Evolutionary conservation across 1,140 invertebrate genomes (phyloP).

Genomic region (Zeugodacus cucurbitae): DNA sequence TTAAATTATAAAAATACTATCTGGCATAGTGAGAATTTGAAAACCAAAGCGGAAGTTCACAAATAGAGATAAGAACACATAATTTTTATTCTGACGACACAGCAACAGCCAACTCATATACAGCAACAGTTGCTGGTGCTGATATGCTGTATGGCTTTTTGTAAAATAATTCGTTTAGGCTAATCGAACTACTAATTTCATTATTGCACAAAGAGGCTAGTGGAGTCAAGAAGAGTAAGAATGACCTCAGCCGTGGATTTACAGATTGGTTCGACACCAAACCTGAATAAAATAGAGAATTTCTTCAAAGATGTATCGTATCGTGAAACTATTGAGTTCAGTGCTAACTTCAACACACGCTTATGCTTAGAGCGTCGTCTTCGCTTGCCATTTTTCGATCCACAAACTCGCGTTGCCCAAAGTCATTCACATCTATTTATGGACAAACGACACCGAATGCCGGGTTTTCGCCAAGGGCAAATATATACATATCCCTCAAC

Average conservation of each 20-base stretch:
- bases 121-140: constrained; percentile 14
- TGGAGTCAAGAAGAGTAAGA: not conserved
- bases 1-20: not conserved
- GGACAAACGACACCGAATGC: constrained; percentile 87
- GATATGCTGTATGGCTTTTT: not conserved
- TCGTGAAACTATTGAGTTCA: constrained; percentile 92
- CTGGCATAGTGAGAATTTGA: not conserved
- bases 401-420: constrained; percentile 95
- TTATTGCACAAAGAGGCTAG: not conserved
- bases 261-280: constrained; percentile 76
- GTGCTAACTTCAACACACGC: constrained; percentile 91
- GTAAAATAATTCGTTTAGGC: not conserved
- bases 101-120: constrained; percentile 28
- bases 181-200: not conserved
- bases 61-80: constrained; percentile 27
- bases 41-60: not conserved
- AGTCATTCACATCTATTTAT: constrained; percentile 93
- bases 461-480: constrained; percentile 88
- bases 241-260: constrained; percentile 70
- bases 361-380: constrained; percentile 91
- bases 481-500: constrained; percentile 89
- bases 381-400: constrained; percentile 94
- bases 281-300: constrained; percentile 82
- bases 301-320: constrained; percentile 90
- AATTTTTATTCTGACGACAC: not conserved